phyloP scores from a whole-genome alignment of 2,113 vertebrate species.

The Cyprinodon tularosa region DNA sequence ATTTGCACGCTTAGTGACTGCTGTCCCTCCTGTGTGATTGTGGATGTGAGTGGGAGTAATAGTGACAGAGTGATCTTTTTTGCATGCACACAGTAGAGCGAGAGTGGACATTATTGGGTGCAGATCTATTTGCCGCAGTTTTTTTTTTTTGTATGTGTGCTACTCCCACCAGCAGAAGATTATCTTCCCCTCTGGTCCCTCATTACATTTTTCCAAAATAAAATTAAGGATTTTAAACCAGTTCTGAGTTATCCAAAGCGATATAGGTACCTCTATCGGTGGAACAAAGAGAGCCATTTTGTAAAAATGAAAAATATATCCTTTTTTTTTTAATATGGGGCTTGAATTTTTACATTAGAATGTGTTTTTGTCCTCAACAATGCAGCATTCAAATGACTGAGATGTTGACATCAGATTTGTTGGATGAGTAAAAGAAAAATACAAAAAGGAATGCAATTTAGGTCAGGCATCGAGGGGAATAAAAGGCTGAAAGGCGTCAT shows the following conservation, averaged over 20 bases:
- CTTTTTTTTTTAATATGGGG: constrained; percentile 67
- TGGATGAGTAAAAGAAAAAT: constrained; percentile 10
- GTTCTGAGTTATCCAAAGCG: constrained; percentile 75
- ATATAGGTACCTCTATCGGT: constrained; percentile 76
- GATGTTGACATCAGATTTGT: constrained; percentile 40
- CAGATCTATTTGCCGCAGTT: constrained; percentile 54
- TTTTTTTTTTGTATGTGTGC: constrained; percentile 44
- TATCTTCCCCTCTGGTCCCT: constrained; percentile 7
- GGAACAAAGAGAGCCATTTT: constrained; percentile 79
- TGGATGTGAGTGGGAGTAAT: constrained; percentile 11
- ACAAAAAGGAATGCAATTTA: constrained; percentile 13
- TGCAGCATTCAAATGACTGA: constrained; percentile 63
- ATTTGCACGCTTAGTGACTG: constrained; percentile 46
- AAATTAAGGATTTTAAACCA: constrained; percentile 77
- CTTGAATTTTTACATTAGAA: constrained; percentile 70
- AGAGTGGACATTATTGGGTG: constrained; percentile 56
- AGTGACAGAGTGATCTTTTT: constrained; percentile 30
- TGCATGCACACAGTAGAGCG: constrained; percentile 60
- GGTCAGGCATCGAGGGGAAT: constrained; percentile 21
- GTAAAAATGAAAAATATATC: constrained; percentile 57
- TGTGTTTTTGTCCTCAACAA: constrained; percentile 24
- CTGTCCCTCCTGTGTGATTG: constrained; percentile 56
- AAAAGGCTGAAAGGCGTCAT: constrained; percentile 43
- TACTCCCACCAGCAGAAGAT: constrained; percentile 75
- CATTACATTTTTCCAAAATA: constrained; percentile 41